Evolutionary conservation across 2,888 invertebrate species (phyloP), one percentile per base, ranked within the genome.

Genomic region (Achlya flavicornis): DNA sequence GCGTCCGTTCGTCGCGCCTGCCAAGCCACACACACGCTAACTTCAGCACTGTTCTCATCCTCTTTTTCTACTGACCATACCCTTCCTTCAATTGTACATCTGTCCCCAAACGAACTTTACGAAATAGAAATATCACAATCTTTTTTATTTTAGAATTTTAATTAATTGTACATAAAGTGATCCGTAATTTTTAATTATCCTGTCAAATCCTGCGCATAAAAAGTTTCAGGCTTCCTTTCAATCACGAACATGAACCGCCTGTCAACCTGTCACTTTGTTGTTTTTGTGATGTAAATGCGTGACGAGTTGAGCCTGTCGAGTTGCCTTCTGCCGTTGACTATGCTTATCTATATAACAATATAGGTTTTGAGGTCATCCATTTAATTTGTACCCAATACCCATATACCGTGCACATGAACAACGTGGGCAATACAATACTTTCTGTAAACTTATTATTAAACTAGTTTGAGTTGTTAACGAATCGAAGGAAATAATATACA

Each of bases 21-120:
- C 87, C 88, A 90, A 92, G 84, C 87, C 92, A 92, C 80, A 92
- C 85, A 91, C 70, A 91, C 84, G 87, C 90, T 88, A 86, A 88
- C 90, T 87, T 91, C 89, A 91, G 80, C 85, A 90, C 85, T 78
- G 66, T 74, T 74, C 76, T 77, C 68, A 71, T 68, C 69, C 70
- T 41, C 41, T 63, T 58, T 6, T 53, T 53, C 19, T 53, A 53
- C 53, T n/a, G 53, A 53, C 19, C 19, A n/a, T 53, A n/a, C 19
- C 26, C 7, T 53, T 53, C 19, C 53, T 10, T 19, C 19, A n/a
- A 53, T 19, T 53, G 8, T 19, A 53, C 7, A 53, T 53, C 19
- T 53, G 19, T 53, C 19, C 19, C 19, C 19, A 53, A 19, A 16
- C 48, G 48, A 48, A 19, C 53, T 19, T 53, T 10, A 19, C 19